Conservation (phyloP, 2,888 invertebrate species). For the Cerastoderma edule region DNA sequence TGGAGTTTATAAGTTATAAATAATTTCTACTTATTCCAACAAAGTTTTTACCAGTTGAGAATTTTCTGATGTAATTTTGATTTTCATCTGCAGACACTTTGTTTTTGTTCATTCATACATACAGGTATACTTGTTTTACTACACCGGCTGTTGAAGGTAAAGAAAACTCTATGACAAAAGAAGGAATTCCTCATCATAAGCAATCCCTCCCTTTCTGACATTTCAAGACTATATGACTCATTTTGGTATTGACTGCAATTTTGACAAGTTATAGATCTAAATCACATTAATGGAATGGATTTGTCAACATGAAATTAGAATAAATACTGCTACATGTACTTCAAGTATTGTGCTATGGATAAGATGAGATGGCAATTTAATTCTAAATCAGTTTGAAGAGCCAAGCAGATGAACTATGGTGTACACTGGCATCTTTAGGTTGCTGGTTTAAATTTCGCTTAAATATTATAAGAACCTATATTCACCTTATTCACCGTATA, state of each 20-base stretch:
- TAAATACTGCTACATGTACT: no score
- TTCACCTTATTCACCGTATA: no score
- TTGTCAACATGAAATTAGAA: no score
- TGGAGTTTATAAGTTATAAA: neutral
- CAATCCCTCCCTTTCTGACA: constrained; percentile 1
- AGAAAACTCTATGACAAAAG: no score
- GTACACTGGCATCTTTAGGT: no score
- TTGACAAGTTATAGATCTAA: neutral
- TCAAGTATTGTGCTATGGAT: no score
- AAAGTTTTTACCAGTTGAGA: neutral
- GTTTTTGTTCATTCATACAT: neutral
- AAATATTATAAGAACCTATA: no score
- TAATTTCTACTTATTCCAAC: neutral
- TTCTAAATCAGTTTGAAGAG: no score
- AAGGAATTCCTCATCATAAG: neutral
- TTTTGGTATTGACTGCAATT: neutral
- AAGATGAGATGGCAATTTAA: no score
- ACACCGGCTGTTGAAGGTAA: no score
- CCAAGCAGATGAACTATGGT: no score
- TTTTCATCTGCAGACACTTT: neutral
- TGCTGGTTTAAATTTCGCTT: no score
- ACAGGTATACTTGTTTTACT: neutral
- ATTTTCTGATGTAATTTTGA: neutral
- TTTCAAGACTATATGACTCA: neutral
- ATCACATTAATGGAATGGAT: neutral